Percentiles rank a stretch among this genome's conserved stretches.
These are phyloP conservation scores for Odontamblyopus rebecca DNA, from an alignment of 2,797 vertebrate genomes.

Conservation along the genomic window DNA sequence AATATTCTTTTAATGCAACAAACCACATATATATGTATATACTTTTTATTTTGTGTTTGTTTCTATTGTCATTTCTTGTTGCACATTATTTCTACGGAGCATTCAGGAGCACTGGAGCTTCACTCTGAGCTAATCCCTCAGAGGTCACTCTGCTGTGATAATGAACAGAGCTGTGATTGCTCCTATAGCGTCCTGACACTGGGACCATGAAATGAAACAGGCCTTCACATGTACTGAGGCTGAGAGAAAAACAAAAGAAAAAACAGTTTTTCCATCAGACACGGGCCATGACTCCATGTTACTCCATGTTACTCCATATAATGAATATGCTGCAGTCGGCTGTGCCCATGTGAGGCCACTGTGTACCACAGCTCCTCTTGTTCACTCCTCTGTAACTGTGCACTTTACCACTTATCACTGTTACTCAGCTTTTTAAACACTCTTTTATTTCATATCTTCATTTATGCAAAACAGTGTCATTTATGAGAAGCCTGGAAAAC, in stretches of 20 bases:
- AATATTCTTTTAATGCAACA: too few relatives aligned
- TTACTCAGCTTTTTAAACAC: too few relatives aligned
- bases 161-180: slow-evolving; percentile 28
- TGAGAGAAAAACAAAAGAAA: slow-evolving; percentile 47
- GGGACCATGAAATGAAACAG: slow-evolving; percentile 29
- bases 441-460: too few relatives aligned
- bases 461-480: too few relatives aligned
- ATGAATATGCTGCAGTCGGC: slow-evolving; percentile 65
- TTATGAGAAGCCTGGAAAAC: too few relatives aligned
- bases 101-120: not conserved
- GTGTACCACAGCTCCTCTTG: slow-evolving; percentile 69
- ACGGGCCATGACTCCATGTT: slow-evolving; percentile 53
- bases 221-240: slow-evolving; percentile 23
- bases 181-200: slow-evolving; percentile 32
- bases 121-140: slow-evolving; percentile 13
- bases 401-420: too few relatives aligned
- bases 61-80: slow-evolving; percentile 49
- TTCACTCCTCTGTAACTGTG: slow-evolving; percentile 22
- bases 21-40: too few relatives aligned
- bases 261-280: slow-evolving; percentile 58
- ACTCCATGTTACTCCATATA: slow-evolving; percentile 52
- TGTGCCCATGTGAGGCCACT: slow-evolving; percentile 56
- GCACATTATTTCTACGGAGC: not conserved
- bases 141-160: slow-evolving; percentile 36
- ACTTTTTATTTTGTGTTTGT: not conserved